These are phyloP conservation scores for Podarcis muralis DNA, from an alignment of 2,113 vertebrate species.

Conservation along the genomic window DNA sequence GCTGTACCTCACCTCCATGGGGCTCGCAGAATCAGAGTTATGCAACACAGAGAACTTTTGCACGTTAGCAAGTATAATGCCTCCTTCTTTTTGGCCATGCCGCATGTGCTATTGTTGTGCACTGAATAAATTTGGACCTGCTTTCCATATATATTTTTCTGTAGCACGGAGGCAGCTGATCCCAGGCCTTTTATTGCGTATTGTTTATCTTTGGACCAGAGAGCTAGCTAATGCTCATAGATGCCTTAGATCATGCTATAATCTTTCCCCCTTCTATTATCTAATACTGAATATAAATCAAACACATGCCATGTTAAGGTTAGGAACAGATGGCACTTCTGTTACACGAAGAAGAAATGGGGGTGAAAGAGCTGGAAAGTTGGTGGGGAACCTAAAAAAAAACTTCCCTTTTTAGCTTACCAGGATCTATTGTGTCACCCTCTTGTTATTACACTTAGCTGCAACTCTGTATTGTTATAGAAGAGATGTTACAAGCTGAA, in stretches of 20 bases:
- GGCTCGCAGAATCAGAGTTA: neutral
- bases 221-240: slow-evolving; percentile 43
- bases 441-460: slow-evolving; percentile 72
- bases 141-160: slow-evolving; percentile 38
- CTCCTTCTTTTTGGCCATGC: neutral
- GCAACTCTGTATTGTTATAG: slow-evolving; percentile 71
- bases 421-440: slow-evolving; percentile 65
- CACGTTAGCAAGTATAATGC: neutral
- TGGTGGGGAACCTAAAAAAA: neutral
- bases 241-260: slow-evolving; percentile 63
- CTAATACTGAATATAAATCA: slow-evolving; percentile 71
- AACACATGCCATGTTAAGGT: slow-evolving; percentile 58
- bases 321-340: slow-evolving; percentile 78
- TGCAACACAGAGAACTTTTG: neutral
- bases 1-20: neutral
- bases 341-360: slow-evolving; percentile 62
- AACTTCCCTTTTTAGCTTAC: slow-evolving; percentile 54
- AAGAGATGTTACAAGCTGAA: slow-evolving; percentile 68
- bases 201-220: slow-evolving; percentile 49
- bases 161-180: slow-evolving; percentile 35
- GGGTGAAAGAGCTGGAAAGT: slow-evolving; percentile 65
- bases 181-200: neutral
- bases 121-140: slow-evolving; percentile 26
- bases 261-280: slow-evolving; percentile 63
- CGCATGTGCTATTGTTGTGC: slow-evolving; percentile 8